Conservation (phyloP, 2,888 invertebrate species). For the Dasysyrphus tricinctus region DNA sequence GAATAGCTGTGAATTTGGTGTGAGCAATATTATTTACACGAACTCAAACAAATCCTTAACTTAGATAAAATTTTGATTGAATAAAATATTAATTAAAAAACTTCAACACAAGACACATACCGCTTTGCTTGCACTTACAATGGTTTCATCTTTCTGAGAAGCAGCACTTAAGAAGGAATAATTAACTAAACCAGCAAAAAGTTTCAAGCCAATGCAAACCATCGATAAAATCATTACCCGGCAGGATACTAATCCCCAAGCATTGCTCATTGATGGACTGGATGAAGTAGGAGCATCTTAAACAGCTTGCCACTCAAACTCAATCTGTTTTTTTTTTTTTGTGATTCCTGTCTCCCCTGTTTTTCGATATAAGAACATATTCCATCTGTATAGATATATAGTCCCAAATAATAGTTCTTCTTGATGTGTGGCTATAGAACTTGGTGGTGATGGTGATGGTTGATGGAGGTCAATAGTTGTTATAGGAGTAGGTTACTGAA, state of each 20-base stretch:
- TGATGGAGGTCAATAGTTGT: constrained; percentile 22
- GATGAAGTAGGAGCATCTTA: constrained; percentile 32
- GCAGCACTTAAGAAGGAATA: constrained; percentile 47
- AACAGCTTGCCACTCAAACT: constrained; percentile 30
- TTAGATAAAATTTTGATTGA: neutral
- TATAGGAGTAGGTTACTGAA: constrained; percentile 10
- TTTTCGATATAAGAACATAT: constrained; percentile 1
- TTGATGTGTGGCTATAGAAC: neutral
- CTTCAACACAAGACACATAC: neutral
- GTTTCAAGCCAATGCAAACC: constrained; percentile 44
- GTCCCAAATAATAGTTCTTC: constrained; percentile 31
- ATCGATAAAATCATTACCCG: constrained; percentile 53
- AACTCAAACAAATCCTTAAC: neutral
- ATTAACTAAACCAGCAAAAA: constrained; percentile 52
- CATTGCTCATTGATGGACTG: constrained; percentile 46
- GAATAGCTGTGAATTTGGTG: neutral
- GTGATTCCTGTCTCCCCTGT: neutral
- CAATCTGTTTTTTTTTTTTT: neutral
- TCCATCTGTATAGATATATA: neutral
- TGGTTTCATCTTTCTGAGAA: neutral
- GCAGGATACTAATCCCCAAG: constrained; percentile 62
- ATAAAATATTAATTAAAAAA: constrained; percentile 2
- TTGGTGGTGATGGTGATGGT: constrained; percentile 6
- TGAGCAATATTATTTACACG: neutral
- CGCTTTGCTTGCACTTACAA: neutral